phyloP scores from a whole-genome alignment of 2,797 vertebrate species.

The Phoeniculus purpureus region DNA sequence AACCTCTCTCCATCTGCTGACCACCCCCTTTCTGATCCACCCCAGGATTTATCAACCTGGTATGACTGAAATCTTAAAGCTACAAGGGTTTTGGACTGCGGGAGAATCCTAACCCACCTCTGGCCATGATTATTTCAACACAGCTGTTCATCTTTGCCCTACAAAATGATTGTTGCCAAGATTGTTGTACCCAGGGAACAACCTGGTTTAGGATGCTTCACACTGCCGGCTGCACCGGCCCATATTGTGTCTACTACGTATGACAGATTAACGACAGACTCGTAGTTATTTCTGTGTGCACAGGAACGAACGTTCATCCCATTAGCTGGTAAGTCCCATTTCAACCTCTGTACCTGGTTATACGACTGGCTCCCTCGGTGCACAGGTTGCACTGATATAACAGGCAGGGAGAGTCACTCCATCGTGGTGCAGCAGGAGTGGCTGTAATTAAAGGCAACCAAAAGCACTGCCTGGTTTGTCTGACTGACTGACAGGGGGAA shows the following conservation, averaged over 20 bases:
- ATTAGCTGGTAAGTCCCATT: neutral
- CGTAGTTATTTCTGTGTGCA: neutral
- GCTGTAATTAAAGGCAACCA: constrained; percentile 6
- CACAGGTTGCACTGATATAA: neutral
- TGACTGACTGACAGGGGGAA: neutral
- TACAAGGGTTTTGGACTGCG: neutral
- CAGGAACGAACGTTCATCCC: constrained; percentile 1
- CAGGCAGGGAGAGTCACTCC: neutral
- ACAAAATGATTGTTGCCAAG: neutral
- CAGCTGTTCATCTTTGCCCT: neutral
- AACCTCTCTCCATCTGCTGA: too few relatives aligned
- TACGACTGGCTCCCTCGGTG: neutral
- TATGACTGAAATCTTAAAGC: neutral
- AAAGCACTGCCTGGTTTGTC: neutral
- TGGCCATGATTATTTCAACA: neutral
- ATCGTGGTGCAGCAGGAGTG: neutral
- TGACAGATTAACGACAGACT: neutral
- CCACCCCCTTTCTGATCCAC: too few relatives aligned
- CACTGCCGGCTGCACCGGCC: neutral
- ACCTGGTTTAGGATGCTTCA: neutral
- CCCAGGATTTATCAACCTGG: neutral
- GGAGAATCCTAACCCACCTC: neutral
- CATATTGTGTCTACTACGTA: neutral
- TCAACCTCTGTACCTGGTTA: neutral
- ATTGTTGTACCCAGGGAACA: neutral